A percentile compares a stretch with the other conserved stretches of the same genome.
Evolutionary conservation across 1,140 invertebrate genomes (phyloP).

Genomic region (Monomorium pharaonis): DNA sequence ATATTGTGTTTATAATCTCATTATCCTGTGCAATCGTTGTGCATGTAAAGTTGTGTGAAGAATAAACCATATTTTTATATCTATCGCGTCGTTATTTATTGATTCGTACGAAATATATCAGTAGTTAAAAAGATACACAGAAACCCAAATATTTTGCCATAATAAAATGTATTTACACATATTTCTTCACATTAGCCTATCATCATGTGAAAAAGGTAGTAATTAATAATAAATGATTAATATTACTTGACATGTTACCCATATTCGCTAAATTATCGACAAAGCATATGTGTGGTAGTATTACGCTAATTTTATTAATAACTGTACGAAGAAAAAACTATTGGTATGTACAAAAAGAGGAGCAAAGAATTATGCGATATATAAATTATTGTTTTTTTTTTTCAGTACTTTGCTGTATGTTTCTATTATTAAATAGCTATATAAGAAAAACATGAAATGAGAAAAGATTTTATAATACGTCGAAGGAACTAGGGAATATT

Average conservation of each 20-base stretch:
- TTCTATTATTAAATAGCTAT: conserved; percentile 67
- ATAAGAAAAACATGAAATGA: conserved; percentile 66
- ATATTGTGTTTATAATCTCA: conserved; percentile 53
- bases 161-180: conserved; percentile 62
- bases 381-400: conserved; percentile 72
- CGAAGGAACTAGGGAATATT: conserved; percentile 70
- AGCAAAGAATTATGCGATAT: conserved; percentile 68
- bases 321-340: conserved; percentile 70
- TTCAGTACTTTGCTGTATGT: conserved; percentile 55
- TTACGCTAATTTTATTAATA: conserved; percentile 73
- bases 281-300: conserved; percentile 58
- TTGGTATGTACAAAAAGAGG: conserved; percentile 78
- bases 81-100: neutral
- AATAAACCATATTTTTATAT: conserved; percentile 71
- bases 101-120: neutral
- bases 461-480: conserved; percentile 60
- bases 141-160: conserved; percentile 38
- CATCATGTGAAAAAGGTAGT: conserved; percentile 53
- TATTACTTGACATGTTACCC: conserved; percentile 48
- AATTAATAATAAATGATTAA: conserved; percentile 57
- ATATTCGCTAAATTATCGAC: conserved; percentile 51
- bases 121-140: conserved; percentile 37
- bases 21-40: conserved; percentile 56
- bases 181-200: conserved; percentile 56
- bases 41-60: conserved; percentile 65